phyloP scores from a whole-genome alignment of 2,113 vertebrate species.

The Ailurus styani region DNA sequence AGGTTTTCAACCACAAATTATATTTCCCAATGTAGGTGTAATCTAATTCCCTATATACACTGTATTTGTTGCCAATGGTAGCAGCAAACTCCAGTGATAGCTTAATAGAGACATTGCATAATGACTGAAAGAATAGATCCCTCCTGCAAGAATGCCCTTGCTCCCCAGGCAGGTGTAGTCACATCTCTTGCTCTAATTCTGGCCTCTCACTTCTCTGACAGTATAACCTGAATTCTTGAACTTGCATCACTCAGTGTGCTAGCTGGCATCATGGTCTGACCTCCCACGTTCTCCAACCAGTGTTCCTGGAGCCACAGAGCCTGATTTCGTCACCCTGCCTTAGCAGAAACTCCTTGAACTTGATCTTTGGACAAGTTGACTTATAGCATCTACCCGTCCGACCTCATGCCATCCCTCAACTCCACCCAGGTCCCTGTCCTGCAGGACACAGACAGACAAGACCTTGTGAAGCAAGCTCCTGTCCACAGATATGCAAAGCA shows the following conservation, averaged over 20 bases:
- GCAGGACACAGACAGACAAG: background rate
- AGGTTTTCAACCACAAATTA: background rate
- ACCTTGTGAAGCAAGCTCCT: background rate
- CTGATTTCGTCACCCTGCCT: background rate
- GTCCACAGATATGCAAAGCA: background rate
- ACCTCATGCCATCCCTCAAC: background rate
- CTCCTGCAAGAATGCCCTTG: fast-evolving
- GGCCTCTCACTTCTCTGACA: background rate
- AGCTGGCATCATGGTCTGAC: too few species aligned
- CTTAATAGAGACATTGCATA: background rate
- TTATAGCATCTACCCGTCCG: background rate
- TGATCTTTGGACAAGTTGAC: background rate
- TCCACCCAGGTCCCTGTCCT: background rate
- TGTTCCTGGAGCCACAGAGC: background rate
- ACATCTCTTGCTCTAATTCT: background rate
- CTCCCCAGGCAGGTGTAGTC: background rate
- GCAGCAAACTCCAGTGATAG: background rate
- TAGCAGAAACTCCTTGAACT: background rate
- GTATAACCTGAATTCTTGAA: background rate
- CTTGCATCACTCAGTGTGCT: too few species aligned
- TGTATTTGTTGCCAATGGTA: background rate
- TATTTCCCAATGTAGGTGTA: background rate
- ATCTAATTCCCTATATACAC: too few species aligned
- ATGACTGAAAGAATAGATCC: background rate
- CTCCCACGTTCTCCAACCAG: background rate